Evolutionary conservation across 1,140 invertebrate species (phyloP).

Genomic region (Sitophilus oryzae): DNA sequence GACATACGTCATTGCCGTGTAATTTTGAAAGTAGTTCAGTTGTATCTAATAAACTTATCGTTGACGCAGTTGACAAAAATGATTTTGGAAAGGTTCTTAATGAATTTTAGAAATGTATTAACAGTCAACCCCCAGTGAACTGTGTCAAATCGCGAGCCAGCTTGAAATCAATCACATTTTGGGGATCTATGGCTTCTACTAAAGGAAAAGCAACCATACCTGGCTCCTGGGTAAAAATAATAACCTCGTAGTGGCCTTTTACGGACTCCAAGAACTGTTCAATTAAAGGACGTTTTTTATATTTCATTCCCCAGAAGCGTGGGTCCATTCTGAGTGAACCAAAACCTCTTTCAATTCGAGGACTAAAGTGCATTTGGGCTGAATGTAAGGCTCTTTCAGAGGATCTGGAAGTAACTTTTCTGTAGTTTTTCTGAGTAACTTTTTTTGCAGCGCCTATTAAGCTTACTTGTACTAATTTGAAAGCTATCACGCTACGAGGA

Average conservation of each 20-base stretch:
- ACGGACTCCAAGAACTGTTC: neutral
- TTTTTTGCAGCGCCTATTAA: no score
- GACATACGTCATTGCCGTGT: no score
- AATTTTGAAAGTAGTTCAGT: no score
- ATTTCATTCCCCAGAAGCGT: neutral
- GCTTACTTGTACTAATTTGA: neutral
- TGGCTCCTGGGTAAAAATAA: neutral
- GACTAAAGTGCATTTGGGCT: conserved; percentile 93
- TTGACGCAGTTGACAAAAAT: neutral
- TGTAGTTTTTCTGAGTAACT: no score
- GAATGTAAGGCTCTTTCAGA: conserved; percentile 81
- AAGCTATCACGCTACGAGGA: neutral
- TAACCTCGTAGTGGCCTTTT: neutral
- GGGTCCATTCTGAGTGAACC: conserved; percentile 76
- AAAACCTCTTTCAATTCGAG: conserved; percentile 93
- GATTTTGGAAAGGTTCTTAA: neutral
- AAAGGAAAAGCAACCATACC: neutral
- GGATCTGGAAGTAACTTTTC: conserved; percentile 93
- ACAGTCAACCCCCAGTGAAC: neutral
- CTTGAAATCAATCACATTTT: neutral
- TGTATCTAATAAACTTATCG: no score
- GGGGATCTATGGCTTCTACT: neutral
- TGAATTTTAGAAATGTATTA: neutral
- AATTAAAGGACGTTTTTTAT: neutral
- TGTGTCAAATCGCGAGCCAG: neutral